Conservation (phyloP, 2,113 vertebrate species). For the Lagopus leucura region DNA sequence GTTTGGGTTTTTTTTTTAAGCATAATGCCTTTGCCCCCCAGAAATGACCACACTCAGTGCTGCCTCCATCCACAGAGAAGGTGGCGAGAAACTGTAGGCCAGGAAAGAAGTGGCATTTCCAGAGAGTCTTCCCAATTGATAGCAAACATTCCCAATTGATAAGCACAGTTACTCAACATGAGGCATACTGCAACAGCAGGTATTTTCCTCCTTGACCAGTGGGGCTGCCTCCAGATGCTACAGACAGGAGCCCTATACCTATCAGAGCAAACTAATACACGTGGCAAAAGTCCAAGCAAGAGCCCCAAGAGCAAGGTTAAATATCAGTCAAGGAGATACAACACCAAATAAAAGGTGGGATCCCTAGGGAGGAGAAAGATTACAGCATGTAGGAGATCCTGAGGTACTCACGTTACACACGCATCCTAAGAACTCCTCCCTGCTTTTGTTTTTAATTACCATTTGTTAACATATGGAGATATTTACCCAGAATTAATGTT, state of each 20-base stretch:
- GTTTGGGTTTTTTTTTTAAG: background rate
- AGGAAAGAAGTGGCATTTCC: background rate
- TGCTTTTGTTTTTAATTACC: conserved; percentile 69
- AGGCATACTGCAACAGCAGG: background rate
- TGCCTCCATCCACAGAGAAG: background rate
- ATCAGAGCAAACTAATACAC: background rate
- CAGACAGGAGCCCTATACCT: background rate
- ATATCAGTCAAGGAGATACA: background rate
- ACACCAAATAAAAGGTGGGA: conserved; percentile 57
- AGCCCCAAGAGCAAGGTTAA: conserved; percentile 40
- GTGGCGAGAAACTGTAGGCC: background rate
- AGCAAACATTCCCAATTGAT: background rate
- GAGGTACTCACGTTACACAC: conserved; percentile 40
- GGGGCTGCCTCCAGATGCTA: background rate
- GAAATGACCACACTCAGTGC: background rate
- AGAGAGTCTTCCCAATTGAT: background rate
- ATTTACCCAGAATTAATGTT: conserved; percentile 64
- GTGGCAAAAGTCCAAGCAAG: conserved; percentile 26
- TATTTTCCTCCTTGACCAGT: conserved; percentile 11
- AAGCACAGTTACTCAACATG: background rate
- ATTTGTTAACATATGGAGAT: conserved; percentile 68
- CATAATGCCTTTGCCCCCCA: background rate
- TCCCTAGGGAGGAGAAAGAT: conserved; percentile 37
- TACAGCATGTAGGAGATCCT: conserved; percentile 35
- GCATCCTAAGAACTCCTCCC: conserved; percentile 24